A percentile compares a stretch with the other conserved stretches of the same genome.
Conservation (phyloP, 2,888 invertebrate species). For the Dicyrtomina minuta region DNA sequence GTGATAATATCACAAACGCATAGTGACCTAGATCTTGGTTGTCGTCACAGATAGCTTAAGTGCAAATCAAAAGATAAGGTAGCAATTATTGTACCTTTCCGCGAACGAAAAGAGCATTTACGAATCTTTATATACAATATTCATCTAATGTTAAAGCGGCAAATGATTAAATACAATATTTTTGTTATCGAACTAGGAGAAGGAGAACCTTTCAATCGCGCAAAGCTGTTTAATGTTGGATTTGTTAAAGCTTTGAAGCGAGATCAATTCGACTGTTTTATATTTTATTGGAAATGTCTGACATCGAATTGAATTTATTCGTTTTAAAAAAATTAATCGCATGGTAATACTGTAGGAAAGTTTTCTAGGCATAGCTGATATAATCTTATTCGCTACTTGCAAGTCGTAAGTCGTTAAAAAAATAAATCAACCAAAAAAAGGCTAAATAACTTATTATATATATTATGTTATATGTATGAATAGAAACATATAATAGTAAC, state of each 20-base stretch:
- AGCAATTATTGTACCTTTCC: slow-evolving; percentile 89
- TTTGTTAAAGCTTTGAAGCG: slow-evolving; percentile 81
- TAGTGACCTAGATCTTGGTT: slow-evolving; percentile 74
- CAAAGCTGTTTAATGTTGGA: slow-evolving; percentile 95
- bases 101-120: slow-evolving; percentile 69
- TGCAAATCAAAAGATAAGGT: slow-evolving; percentile 78
- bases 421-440: no score
- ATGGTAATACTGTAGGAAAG: slow-evolving; percentile 1
- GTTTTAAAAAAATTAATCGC: slow-evolving; percentile 5
- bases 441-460: no score
- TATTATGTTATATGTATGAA: no score
- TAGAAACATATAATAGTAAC: no score
- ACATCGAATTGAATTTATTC: slow-evolving; percentile 8
- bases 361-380: slow-evolving; percentile 4
- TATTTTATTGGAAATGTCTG: slow-evolving; percentile 57
- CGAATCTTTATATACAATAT: slow-evolving; percentile 89
- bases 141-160: slow-evolving; percentile 87
- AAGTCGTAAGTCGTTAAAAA: no score
- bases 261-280: slow-evolving; percentile 61
- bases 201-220: slow-evolving; percentile 59
- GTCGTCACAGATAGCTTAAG: slow-evolving; percentile 75
- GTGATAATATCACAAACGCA: slow-evolving; percentile 56
- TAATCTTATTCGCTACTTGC: no score
- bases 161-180: slow-evolving; percentile 91
- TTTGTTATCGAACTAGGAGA: slow-evolving; percentile 89